phyloP scores from a whole-genome alignment of 2,797 vertebrate genomes.

The Anguilla megastoma region DNA sequence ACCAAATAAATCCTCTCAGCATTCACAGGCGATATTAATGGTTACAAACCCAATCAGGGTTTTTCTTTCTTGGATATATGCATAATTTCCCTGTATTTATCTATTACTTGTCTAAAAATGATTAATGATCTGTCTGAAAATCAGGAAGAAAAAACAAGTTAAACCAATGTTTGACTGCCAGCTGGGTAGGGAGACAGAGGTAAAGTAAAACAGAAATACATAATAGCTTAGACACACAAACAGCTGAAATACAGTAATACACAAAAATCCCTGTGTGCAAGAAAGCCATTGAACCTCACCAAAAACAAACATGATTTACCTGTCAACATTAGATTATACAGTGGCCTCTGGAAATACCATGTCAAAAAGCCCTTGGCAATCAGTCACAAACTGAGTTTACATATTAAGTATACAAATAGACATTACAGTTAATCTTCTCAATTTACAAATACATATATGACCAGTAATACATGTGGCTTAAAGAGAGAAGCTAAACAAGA shows the following conservation, averaged over 20 bases:
- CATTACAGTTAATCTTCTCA: neutral
- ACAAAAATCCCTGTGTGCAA: neutral
- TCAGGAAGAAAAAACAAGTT: neutral
- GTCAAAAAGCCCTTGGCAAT: constrained; percentile 27
- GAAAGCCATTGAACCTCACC: constrained; percentile 12
- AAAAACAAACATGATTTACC: neutral
- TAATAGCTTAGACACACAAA: neutral
- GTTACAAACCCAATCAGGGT: neutral
- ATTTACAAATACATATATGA: constrained; percentile 25
- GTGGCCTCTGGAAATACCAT: constrained; percentile 1
- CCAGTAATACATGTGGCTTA: neutral
- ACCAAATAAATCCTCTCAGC: neutral
- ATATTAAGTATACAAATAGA: constrained; percentile 23
- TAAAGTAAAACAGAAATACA: neutral
- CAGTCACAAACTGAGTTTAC: constrained; percentile 16
- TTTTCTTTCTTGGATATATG: neutral
- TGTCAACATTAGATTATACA: neutral
- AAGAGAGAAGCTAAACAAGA: neutral
- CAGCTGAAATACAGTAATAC: neutral
- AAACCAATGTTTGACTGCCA: neutral
- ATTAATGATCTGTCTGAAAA: neutral
- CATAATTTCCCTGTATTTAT: neutral
- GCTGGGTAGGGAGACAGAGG: neutral
- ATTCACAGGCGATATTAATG: neutral
- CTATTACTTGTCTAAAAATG: neutral